Evolutionary conservation across 2,797 vertebrate species (phyloP), one percentile per base, ranked within the genome.

Genomic region (Molossus alvarezi): DNA sequence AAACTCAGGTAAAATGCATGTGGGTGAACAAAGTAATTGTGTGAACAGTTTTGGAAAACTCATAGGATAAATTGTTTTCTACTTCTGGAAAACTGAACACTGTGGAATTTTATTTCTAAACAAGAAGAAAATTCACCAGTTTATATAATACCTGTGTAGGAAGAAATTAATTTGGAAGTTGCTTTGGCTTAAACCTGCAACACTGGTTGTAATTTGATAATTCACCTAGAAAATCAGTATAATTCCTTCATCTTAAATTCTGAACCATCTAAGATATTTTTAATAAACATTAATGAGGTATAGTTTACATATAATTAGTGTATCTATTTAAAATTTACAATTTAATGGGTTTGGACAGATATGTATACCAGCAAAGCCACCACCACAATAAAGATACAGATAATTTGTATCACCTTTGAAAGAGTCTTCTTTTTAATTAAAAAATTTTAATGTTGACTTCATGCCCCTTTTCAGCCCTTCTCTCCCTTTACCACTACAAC

Each of bases 91-190:
- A 27, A 83, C 6, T 60, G 21, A 71, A 48, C 25, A 13, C 15
- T 48, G 8, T 73, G 14, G 2, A 45, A 67, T 58, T 95, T 25
- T 73, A 15, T 58, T n/a, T 82, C 53, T 84, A 79, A 79, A 15
- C 73, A 90, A 83, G 41, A 37, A 88, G 10, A 9, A 10, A 85
- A 88, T 53, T 88, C 15, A 79, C 2, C n/a, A 88, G 13, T 14
- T 91, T 60, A 29, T 65, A 51, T 82, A 58, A 76, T 76, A 82
- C 4, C 9, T 65, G 8, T 80, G 17, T 64, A 51, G 9, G 11
- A 80, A 90, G 58, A 84, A 91, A 91, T 77, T 62, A 83, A 87
- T 88, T 92, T 76, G 55, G n/a, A 33, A 67, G 25, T 75, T n/a
- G 73, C 14, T 87, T 84, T 69, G 60, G 9, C 65, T 91, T 90